Base-by-base conservation (phyloP, 1,140 invertebrate species). In the Caenorhabditis latens region DNA sequence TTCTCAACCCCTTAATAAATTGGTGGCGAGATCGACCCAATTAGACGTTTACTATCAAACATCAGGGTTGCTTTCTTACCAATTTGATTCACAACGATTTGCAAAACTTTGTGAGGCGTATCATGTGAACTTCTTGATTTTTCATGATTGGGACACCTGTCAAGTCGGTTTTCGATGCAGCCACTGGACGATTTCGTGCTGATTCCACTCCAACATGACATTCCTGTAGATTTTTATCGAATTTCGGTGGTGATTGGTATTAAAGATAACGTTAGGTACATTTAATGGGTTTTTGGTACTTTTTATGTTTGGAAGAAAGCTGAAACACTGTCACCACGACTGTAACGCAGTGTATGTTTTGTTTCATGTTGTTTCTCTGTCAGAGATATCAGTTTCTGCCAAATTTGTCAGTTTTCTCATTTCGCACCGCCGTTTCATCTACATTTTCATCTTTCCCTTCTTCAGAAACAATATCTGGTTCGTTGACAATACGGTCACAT, bases 401-500 rank as follows among this genome's bases (percentile, higher is more conserved):
- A 32, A 32, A 32, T 32, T 32, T 32, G 32, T 32, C 32, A 32
- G 32, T 32, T 32, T 79, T 13, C 71, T 6, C 14, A 21, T 21
- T 79, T 79, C 14, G 48, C 42, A 5, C 5, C 42, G 24, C 42
- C 42, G 5, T 71, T n/a, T n/a, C 19, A 46, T 71, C 19, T 43
- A 46, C 67, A 46, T 46, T 46, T 43, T 42, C 24, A 40, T 71
- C 43, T n/a, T 8, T 71, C 46, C 24, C 65, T 46, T 71, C 24
- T 46, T 46, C 42, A 79, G 71, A 50, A 79, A 48, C 19, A 24
- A 79, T 79, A 79, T 79, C 71, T 79, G 71, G 71, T 79, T 79
- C 46, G 46, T 79, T 79, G 71, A 24, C 46, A 79, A 79, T 79
- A 79, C 71, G 71, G 71, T 79, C 71, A 79, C 71, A 79, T 79